Evolutionary conservation across 2,113 vertebrate species (phyloP).

Genomic region (Anthoscopus minutus): DNA sequence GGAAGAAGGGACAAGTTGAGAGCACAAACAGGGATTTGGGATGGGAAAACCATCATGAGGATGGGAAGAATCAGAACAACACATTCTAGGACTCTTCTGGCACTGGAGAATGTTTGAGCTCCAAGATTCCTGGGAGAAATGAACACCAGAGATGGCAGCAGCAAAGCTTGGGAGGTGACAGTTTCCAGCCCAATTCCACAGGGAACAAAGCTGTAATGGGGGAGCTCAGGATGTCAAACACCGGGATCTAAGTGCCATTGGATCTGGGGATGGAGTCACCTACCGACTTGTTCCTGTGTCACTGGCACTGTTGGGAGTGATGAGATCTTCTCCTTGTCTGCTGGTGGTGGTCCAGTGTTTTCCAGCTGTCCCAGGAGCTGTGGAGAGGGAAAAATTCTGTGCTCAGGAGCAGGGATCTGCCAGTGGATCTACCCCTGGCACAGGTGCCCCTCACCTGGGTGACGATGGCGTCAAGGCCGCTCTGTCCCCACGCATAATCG

Average conservation of each 20-base stretch:
- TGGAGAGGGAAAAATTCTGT: not conserved
- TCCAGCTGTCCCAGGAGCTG: not conserved
- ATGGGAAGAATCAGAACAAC: not conserved
- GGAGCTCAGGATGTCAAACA: not conserved
- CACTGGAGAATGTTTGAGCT: not conserved
- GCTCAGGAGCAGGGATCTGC: not conserved
- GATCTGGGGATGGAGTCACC: not conserved
- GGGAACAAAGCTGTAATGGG: not conserved
- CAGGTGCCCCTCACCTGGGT: conserved; percentile 76
- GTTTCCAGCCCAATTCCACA: not conserved
- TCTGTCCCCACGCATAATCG: conserved; percentile 97
- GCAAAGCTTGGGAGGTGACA: not conserved
- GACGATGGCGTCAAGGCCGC: conserved; percentile 93
- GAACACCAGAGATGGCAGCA: not conserved
- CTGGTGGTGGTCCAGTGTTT: not conserved
- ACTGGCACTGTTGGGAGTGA: not conserved
- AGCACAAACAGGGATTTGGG: not conserved
- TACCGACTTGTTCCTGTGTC: not conserved
- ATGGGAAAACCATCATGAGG: not conserved
- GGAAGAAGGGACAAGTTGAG: not conserved
- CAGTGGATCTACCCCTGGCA: not conserved
- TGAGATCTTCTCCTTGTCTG: not conserved
- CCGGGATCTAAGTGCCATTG: not conserved
- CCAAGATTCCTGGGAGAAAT: not conserved
- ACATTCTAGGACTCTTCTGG: not conserved